phyloP scores from a whole-genome alignment of 2,797 vertebrate genomes.

The Avahi laniger region DNA sequence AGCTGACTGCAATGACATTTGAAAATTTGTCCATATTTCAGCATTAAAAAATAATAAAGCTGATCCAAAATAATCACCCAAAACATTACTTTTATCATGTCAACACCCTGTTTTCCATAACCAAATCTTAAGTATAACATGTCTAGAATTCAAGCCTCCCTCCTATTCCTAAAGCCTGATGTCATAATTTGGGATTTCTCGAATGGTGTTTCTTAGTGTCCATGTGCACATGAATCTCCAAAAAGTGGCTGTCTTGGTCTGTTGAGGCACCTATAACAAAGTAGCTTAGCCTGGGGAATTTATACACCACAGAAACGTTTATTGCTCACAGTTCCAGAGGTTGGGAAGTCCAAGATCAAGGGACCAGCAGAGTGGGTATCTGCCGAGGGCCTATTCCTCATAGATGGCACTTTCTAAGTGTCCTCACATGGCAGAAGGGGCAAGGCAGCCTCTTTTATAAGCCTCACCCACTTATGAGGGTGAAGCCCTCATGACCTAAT shows the following conservation, averaged over 20 bases:
- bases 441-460: background rate
- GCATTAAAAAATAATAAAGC: conserved; percentile 33
- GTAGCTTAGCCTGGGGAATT: background rate
- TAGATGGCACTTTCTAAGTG: background rate
- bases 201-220: background rate
- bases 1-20: background rate
- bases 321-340: background rate
- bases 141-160: background rate
- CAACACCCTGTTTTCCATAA: background rate
- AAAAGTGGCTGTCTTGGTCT: background rate
- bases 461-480: too few relatives aligned
- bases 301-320: background rate
- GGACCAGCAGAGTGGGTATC: background rate
- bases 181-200: background rate
- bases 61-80: conserved; percentile 19
- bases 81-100: background rate
- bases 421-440: background rate
- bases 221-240: background rate
- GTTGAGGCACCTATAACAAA: background rate
- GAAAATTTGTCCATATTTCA: conserved; percentile 11
- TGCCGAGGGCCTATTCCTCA: background rate
- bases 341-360: background rate
- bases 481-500: background rate
- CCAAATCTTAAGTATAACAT: background rate
- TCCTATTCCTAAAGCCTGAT: background rate